Evolutionary conservation across 35 echinoderm and acorn worm genomes (phyloP).

Genomic region (Diadema setosum): DNA sequence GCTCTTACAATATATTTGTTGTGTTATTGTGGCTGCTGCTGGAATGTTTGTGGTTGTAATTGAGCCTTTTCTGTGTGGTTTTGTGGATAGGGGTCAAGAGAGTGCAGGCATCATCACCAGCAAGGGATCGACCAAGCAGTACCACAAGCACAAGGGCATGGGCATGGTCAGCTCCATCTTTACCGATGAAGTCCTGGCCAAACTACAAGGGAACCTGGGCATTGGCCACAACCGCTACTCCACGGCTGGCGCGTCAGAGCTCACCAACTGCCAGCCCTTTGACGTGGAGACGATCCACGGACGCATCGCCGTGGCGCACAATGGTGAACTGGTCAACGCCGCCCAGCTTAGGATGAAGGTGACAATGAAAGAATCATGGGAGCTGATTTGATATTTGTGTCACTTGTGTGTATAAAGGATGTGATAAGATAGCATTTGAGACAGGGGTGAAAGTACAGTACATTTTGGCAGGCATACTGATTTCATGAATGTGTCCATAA

Average conservation of each 20-base stretch:
- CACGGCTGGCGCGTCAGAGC: constrained; percentile 65
- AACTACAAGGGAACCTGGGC: constrained; percentile 78
- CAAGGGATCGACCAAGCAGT: constrained; percentile 21
- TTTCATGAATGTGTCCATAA: too few relatives aligned
- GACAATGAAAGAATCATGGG: neutral
- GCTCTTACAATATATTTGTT: too few relatives aligned
- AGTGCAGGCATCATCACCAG: constrained; percentile 93
- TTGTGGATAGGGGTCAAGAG: constrained; percentile 97
- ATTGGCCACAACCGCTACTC: constrained; percentile 94
- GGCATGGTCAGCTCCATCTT: constrained; percentile 89
- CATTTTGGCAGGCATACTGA: too few relatives aligned
- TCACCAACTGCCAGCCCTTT: constrained; percentile 94
- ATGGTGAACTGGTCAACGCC: constrained; percentile 90
- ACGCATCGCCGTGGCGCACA: constrained; percentile 86
- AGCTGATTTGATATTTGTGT: neutral
- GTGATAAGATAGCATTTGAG: neutral
- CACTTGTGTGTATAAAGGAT: neutral
- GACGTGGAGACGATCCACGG: constrained; percentile 95
- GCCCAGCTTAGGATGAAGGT: constrained; percentile 63
- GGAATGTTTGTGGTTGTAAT: too few relatives aligned
- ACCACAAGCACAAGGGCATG: constrained; percentile 91
- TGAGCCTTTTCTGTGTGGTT: too few relatives aligned
- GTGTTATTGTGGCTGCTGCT: too few relatives aligned
- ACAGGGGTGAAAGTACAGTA: neutral
- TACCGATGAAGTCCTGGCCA: constrained; percentile 55